phyloP scores from a whole-genome alignment of 2,797 vertebrate species.

The Cossypha polioptera region DNA sequence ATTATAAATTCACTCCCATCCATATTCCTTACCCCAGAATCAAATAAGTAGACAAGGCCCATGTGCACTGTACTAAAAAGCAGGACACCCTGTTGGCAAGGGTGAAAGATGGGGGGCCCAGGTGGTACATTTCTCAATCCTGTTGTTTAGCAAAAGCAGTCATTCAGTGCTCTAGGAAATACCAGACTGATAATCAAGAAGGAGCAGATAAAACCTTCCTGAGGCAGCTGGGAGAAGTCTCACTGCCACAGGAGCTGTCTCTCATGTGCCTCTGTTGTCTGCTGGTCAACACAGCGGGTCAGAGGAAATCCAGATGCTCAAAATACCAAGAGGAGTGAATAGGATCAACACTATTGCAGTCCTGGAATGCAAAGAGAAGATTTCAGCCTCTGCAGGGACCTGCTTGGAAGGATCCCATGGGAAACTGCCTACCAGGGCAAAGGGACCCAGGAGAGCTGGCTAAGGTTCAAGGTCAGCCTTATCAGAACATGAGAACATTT shows the following conservation, averaged over 20 bases:
- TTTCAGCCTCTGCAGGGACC: neutral
- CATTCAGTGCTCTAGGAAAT: neutral
- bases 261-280: neutral
- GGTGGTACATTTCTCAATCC: neutral
- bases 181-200: neutral
- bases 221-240: neutral
- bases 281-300: neutral
- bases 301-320: neutral
- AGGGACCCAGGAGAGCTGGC: neutral
- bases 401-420: neutral
- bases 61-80: neutral
- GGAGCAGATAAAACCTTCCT: neutral
- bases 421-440: neutral
- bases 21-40: neutral
- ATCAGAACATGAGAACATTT: neutral
- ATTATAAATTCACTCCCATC: neutral
- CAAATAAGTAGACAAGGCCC: neutral
- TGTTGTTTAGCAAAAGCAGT: neutral
- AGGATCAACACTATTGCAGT: neutral
- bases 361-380: neutral
- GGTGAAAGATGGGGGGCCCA: neutral
- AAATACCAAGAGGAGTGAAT: neutral
- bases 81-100: neutral
- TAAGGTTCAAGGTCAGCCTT: neutral
- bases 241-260: neutral